Conservation (phyloP, 2,797 vertebrate genomes). For the Etheostoma perlongum region DNA sequence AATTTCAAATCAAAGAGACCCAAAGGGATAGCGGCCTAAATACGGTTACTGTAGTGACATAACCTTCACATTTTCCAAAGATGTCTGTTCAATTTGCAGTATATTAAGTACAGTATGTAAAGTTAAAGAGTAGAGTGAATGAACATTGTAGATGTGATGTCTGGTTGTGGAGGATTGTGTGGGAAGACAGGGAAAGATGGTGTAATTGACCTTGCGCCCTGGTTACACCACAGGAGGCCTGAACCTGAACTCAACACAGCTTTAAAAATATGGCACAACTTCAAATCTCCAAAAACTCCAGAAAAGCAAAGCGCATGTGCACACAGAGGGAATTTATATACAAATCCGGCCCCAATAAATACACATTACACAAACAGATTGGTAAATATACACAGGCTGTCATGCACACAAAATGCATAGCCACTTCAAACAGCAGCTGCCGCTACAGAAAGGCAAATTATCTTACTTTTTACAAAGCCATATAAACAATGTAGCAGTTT, state of each 20-base stretch:
- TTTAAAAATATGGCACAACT: neutral
- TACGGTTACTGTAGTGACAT: neutral
- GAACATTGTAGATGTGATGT: neutral
- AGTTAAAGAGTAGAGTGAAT: neutral
- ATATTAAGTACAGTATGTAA: neutral
- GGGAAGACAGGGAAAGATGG: conserved; percentile 19
- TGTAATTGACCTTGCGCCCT: conserved; percentile 24
- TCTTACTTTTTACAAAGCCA: neutral
- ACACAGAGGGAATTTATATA: neutral
- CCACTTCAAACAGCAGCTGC: neutral
- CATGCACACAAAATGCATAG: neutral
- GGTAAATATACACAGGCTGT: neutral
- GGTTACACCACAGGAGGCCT: conserved; percentile 13
- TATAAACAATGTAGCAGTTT: conserved; percentile 10
- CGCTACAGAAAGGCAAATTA: conserved; percentile 15
- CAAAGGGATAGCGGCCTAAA: neutral
- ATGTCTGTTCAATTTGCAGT: neutral
- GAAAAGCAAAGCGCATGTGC: neutral
- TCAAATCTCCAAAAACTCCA: neutral
- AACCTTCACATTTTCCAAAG: neutral
- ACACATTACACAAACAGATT: neutral
- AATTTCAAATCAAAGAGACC: neutral
- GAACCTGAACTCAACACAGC: neutral
- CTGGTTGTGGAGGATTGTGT: conserved; percentile 25
- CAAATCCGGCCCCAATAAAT: neutral